phyloP scores from a whole-genome alignment of 2,113 vertebrate species.

The Hyaena hyaena region DNA sequence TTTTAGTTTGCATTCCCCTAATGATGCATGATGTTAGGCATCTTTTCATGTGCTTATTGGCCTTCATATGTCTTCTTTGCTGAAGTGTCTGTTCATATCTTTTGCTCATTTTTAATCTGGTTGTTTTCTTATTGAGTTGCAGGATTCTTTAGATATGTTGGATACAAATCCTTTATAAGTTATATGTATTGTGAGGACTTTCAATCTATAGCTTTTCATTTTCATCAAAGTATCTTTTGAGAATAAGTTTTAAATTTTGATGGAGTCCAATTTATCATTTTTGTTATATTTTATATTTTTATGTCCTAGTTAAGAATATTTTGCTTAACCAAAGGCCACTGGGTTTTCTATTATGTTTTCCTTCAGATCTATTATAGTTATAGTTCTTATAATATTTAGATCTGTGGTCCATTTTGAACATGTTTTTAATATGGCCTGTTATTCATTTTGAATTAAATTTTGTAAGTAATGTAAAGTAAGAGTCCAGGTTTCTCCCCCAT shows the following conservation, averaged over 20 bases:
- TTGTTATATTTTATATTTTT: slow-evolving; percentile 26
- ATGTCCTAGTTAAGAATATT: slow-evolving; percentile 10
- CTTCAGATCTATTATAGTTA: not conserved
- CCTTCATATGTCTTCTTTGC: not conserved
- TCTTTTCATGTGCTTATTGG: not conserved
- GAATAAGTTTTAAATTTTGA: slow-evolving; percentile 14
- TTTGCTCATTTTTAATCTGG: not conserved
- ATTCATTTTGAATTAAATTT: slow-evolving; percentile 40
- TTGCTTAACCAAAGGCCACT: slow-evolving; percentile 24
- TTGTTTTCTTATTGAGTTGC: not conserved
- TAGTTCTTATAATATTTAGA: slow-evolving; percentile 11
- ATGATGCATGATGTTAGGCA: not conserved
- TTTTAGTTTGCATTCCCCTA: not conserved
- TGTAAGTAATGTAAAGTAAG: not conserved
- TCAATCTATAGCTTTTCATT: not conserved
- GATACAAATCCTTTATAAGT: not conserved
- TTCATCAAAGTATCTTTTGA: slow-evolving; percentile 18
- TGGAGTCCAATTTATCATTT: not conserved
- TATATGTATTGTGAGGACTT: not conserved
- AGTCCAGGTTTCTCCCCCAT: not conserved
- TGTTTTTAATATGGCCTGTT: not conserved
- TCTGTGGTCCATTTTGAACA: slow-evolving; percentile 26
- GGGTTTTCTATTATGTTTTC: slow-evolving; percentile 8
- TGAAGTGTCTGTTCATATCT: not conserved
- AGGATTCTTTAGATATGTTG: not conserved